A percentile compares a stretch with the other conserved stretches of the same genome.
phyloP scores from a whole-genome alignment of 1,140 invertebrate species.

The Diachasmimorpha longicaudata region DNA sequence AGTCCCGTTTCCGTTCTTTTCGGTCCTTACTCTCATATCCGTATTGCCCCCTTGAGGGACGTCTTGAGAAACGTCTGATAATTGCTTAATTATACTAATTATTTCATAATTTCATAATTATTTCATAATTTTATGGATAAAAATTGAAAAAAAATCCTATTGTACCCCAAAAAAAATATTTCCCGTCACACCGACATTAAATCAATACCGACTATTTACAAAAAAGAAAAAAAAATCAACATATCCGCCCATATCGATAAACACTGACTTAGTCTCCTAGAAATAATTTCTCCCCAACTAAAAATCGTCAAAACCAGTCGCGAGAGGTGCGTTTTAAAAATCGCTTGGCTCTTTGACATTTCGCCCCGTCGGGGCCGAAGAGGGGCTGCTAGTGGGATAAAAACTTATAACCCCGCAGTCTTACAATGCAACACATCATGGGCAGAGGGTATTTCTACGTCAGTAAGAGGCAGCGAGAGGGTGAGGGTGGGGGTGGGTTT shows the following conservation, averaged over 20 bases:
- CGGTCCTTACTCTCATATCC: neutral
- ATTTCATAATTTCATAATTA: too few relatives aligned
- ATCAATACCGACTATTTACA: too few relatives aligned
- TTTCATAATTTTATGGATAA: too few relatives aligned
- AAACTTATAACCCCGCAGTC: slow-evolving; percentile 8
- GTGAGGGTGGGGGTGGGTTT: neutral
- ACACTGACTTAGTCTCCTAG: too few relatives aligned
- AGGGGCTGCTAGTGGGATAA: neutral
- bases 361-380: neutral
- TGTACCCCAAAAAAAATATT: too few relatives aligned
- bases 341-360: slow-evolving; percentile 25
- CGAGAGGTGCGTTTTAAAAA: neutral
- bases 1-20: neutral
- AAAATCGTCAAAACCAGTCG: neutral
- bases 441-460: neutral
- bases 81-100: neutral
- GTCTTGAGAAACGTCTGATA: neutral
- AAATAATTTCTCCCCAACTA: too few relatives aligned
- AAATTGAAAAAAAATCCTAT: too few relatives aligned
- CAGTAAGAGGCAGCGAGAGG: too few relatives aligned
- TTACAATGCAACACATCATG: slow-evolving; percentile 1
- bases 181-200: too few relatives aligned
- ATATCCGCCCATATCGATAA: too few relatives aligned
- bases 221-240: too few relatives aligned
- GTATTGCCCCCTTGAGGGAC: neutral